Evolutionary conservation across 1,140 invertebrate species (phyloP), one percentile per base, ranked within the genome.

Genomic region (Aphaenogaster rudis): DNA sequence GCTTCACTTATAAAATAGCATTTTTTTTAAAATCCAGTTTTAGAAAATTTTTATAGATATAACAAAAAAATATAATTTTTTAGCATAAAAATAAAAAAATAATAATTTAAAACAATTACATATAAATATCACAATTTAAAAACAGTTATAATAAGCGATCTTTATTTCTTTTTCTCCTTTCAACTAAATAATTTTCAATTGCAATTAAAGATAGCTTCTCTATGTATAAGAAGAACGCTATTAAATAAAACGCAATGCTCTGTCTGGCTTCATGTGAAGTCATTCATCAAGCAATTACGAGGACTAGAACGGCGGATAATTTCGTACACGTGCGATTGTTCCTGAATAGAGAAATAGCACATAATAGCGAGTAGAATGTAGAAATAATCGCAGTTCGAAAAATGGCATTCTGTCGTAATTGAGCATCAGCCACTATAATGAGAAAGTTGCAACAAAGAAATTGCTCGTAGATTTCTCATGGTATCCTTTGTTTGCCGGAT

Each of bases 401-500:
- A 76, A 74, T 50, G 69, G 39, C 57, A 36, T 74, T 61, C 52
- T 61, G 15, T 71, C 66, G 39, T 84, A 81, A 84, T 84, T 74
- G 80, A 63, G 7, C 42, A 36, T 15, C 17, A 61, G 21, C 21
- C 42, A 33, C 39, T 72, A 28, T 48, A 52, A 74, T 52, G 17
- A 59, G 48, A 82, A 72, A 82, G 66, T 81, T 36, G 39, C 42
- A 63, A 63, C 54, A 50, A 76, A 76, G 54, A 50, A 84, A 74
- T 76, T 61, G 17, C 33, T 54, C 28, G 42, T n/a, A 57, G n/a
- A 42, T 48, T 28, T 84, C 39, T 48, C 54, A 48, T n/a, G 52
- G 1, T 59, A 39, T 17, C 15, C 54, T 74, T 82, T 74, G 67
- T 84, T 39, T 11, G 54, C 17, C 28, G 11, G 54, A 63, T 69